phyloP scores from a whole-genome alignment of 2,797 vertebrate genomes.

The Corythornis leucogaster region DNA sequence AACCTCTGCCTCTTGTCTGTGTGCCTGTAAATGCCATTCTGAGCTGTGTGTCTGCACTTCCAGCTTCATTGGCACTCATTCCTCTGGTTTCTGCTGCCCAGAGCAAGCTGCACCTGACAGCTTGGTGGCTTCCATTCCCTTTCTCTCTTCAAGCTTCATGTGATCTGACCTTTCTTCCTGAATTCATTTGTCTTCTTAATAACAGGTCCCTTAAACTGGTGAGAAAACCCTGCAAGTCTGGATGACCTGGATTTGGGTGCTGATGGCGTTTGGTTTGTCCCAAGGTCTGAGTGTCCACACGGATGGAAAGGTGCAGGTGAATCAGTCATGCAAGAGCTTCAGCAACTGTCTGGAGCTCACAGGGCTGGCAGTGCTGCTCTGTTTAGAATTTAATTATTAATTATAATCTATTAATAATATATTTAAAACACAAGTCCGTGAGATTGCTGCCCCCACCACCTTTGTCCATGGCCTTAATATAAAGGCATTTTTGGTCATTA shows the following conservation, averaged over 20 bases:
- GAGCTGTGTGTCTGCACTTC: neutral
- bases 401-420: neutral
- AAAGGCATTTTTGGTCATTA: neutral
- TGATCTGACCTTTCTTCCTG: neutral
- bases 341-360: fast-evolving
- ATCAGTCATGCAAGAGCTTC: neutral
- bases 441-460: neutral
- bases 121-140: neutral
- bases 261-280: neutral
- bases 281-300: neutral
- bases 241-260: neutral
- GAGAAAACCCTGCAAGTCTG: neutral
- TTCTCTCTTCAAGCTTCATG: neutral
- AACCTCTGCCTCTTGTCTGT: neutral
- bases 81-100: neutral
- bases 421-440: neutral
- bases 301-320: neutral
- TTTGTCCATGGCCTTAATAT: neutral
- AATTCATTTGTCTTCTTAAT: neutral
- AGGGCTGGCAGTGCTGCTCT: neutral
- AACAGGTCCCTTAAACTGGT: neutral
- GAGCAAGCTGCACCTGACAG: fast-evolving
- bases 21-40: neutral
- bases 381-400: neutral
- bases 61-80: neutral